Evolutionary conservation across 2,113 vertebrate species (phyloP).

Genomic region (Scartelaos histophorus): DNA sequence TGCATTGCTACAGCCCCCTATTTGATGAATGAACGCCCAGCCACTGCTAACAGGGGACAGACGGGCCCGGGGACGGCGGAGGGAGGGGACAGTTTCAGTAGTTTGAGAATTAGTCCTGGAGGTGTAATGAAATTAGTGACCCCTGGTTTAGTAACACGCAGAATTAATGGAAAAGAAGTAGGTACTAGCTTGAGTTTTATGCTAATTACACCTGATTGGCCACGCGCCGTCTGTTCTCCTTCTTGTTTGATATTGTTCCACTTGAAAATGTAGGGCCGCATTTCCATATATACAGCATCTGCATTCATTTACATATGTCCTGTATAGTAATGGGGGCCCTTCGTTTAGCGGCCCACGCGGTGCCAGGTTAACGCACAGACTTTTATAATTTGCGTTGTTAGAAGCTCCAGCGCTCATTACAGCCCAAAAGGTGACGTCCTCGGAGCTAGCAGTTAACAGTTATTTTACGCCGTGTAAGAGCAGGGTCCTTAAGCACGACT

Average conservation of each 20-base stretch:
- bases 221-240: conserved; percentile 49
- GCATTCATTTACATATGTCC: conserved; percentile 45
- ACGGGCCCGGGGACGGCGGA: conserved; percentile 29
- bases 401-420: conserved; percentile 34
- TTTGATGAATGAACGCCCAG: conserved; percentile 12
- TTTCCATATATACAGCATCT: conserved; percentile 47
- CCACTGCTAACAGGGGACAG: conserved; percentile 41
- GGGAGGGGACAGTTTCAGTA: conserved; percentile 35
- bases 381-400: conserved; percentile 27
- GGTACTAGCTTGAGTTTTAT: conserved; percentile 49
- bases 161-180: conserved; percentile 58
- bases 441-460: conserved; percentile 29
- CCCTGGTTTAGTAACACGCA: conserved; percentile 46
- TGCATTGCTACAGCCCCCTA: neutral
- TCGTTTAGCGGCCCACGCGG: conserved; percentile 42
- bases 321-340: conserved; percentile 28
- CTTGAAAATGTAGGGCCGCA: conserved; percentile 31
- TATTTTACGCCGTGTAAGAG: conserved; percentile 29
- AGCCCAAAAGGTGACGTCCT: conserved; percentile 47
- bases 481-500: conserved; percentile 19
- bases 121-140: conserved; percentile 72
- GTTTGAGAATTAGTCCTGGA: conserved; percentile 59
- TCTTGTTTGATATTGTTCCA: conserved; percentile 51
- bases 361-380: conserved; percentile 2
- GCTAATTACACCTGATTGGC: conserved; percentile 55